A percentile compares a stretch with the other conserved stretches of the same genome.
phyloP scores from a whole-genome alignment of 2,113 vertebrate species.

The Heterotilapia buettikoferi region DNA sequence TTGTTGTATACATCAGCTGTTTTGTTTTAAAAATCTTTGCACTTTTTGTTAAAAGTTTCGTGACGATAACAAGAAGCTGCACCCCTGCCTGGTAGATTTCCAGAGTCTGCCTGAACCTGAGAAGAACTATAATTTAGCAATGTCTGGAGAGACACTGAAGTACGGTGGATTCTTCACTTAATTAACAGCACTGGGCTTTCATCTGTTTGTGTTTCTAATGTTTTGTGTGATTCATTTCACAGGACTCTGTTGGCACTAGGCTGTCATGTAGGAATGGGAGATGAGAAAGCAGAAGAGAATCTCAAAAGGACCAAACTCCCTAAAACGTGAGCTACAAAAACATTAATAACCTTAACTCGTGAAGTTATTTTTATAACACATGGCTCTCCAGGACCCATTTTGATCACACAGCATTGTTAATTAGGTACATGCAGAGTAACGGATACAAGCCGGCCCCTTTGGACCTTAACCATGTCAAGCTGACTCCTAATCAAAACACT shows the following conservation, averaged over 20 bases:
- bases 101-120: constrained; percentile 85
- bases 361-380: neutral
- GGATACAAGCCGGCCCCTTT: constrained; percentile 87
- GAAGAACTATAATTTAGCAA: constrained; percentile 89
- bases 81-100: constrained; percentile 87
- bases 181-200: neutral
- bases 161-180: constrained; percentile 49
- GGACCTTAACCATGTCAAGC: constrained; percentile 84
- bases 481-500: constrained; percentile 88
- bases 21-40: neutral
- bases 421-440: constrained; percentile 82
- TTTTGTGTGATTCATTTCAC: neutral
- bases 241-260: constrained; percentile 87
- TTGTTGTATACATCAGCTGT: neutral
- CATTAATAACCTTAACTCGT: neutral
- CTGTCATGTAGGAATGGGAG: constrained; percentile 92
- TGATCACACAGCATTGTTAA: neutral
- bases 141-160: constrained; percentile 93
- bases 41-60: constrained; percentile 71
- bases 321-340: constrained; percentile 77
- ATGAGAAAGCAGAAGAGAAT: constrained; percentile 91
- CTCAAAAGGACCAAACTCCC: constrained; percentile 86
- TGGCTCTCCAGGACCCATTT: neutral
- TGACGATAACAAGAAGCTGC: constrained; percentile 88
- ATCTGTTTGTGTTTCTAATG: neutral